Conservation (phyloP, 2,888 invertebrate species). For the Thysanoteuthis rhombus region DNA sequence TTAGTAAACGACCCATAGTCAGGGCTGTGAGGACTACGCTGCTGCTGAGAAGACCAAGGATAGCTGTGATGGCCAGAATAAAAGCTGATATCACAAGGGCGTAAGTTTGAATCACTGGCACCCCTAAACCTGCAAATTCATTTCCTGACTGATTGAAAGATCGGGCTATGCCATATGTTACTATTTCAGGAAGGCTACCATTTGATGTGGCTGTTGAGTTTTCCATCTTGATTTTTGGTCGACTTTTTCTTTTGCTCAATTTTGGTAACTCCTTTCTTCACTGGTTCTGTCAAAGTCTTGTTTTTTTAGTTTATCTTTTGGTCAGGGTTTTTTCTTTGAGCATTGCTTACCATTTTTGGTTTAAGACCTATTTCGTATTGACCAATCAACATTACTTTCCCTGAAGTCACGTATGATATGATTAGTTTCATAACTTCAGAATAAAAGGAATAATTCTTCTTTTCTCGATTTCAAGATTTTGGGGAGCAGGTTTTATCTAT, state of each 20-base stretch:
- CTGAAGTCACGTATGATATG: not conserved
- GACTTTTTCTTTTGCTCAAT: not conserved
- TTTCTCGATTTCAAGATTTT: no score
- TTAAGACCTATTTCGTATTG: not conserved
- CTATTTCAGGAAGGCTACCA: not conserved
- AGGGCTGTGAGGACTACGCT: constrained; percentile 51
- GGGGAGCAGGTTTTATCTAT: not conserved
- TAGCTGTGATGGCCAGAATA: constrained; percentile 48
- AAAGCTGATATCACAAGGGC: constrained; percentile 55
- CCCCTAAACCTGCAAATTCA: constrained; percentile 40
- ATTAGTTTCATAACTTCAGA: not conserved
- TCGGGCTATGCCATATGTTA: not conserved
- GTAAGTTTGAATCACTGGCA: constrained; percentile 40
- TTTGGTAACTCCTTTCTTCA: not conserved
- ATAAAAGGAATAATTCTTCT: not conserved
- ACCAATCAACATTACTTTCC: not conserved
- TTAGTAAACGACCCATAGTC: constrained; percentile 45
- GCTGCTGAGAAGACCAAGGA: constrained; percentile 55
- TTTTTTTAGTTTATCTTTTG: not conserved
- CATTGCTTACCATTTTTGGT: not conserved
- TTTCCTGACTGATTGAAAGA: not conserved
- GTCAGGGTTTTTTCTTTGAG: not conserved
- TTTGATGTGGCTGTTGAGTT: not conserved
- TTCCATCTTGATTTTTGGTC: not conserved
- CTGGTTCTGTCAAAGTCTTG: not conserved